These are phyloP conservation scores for Penaeus chinensis DNA, from an alignment of 1,140 invertebrate genomes.

Conservation along the genomic window DNA sequence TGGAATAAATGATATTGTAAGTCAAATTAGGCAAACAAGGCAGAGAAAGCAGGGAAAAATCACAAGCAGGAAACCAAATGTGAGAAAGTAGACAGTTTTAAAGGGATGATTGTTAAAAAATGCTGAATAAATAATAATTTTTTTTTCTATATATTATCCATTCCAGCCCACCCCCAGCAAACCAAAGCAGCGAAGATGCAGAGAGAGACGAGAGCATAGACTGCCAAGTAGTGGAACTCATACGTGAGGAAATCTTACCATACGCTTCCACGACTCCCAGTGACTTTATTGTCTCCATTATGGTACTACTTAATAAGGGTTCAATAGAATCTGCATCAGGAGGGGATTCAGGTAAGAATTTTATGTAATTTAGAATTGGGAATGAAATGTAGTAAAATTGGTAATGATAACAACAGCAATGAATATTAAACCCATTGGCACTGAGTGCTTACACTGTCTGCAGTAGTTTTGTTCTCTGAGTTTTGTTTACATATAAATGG, in stretches of 20 bases:
- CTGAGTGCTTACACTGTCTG: too few relatives aligned
- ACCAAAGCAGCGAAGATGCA: constrained; percentile 83
- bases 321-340: constrained; percentile 91
- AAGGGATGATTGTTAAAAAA: too few relatives aligned
- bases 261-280: constrained; percentile 83
- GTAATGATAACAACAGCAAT: too few relatives aligned
- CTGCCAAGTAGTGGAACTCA: constrained; percentile 87
- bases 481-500: too few relatives aligned
- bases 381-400: not conserved
- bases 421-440: too few relatives aligned
- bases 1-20: too few relatives aligned
- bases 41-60: too few relatives aligned
- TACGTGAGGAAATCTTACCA: constrained; percentile 87
- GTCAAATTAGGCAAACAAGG: too few relatives aligned
- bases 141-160: constrained; percentile 1
- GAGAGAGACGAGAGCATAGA: constrained; percentile 86
- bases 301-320: constrained; percentile 91
- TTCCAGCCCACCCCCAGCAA: constrained; percentile 72
- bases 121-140: not conserved
- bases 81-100: too few relatives aligned
- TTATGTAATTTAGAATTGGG: constrained; percentile 8
- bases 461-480: too few relatives aligned
- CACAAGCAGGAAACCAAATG: too few relatives aligned
- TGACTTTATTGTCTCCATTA: constrained; percentile 87
- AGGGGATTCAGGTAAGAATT: constrained; percentile 65